Evolutionary conservation across 1,140 invertebrate genomes (phyloP), one percentile per base, ranked within the genome.

Genomic region (Phthorimaea operculella): DNA sequence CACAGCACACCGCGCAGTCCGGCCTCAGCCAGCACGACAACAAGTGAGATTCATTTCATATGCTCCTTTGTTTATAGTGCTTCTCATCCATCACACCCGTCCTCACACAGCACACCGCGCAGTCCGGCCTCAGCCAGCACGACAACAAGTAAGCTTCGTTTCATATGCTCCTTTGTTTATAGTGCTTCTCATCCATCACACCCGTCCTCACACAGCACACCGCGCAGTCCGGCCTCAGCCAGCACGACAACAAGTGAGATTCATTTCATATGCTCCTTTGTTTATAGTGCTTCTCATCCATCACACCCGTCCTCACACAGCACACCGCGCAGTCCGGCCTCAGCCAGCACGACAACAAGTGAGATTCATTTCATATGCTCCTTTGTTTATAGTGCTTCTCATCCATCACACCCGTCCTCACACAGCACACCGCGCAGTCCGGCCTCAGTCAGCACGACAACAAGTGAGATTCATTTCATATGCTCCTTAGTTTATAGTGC

Each of bases 301-400:
- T n/a, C n/a, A n/a, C n/a, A n/a, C n/a, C 92, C 0, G 90, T 98
- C 33, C 87, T 98, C 1, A 92, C 94, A 34, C 97, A 98, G 76
- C 96, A 98, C 83, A 90, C 92, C 33, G 94, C 95, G 10, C 96
- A 98, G 79, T 95, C 96, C 59, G 96, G 96, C 15, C 83, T 99
- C 6, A 88, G 89, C 0, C 84, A 81, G 2, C 87, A 87, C 7
- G 91, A 92, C 69, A 89, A 92, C 54, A 77, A 11, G n/a, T n/a
- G n/a, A n/a, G n/a, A n/a, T n/a, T n/a, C n/a, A n/a, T n/a, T n/a
- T n/a, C n/a, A n/a, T n/a, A n/a, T n/a, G n/a, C n/a, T n/a, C n/a
- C n/a, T n/a, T n/a, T n/a, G n/a, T n/a, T n/a, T n/a, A n/a, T n/a
- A n/a, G n/a, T n/a, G n/a, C n/a, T n/a, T n/a, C n/a, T n/a, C n/a